Evolutionary conservation across 2,888 invertebrate species (phyloP).

Genomic region (Lissonota sp.): DNA sequence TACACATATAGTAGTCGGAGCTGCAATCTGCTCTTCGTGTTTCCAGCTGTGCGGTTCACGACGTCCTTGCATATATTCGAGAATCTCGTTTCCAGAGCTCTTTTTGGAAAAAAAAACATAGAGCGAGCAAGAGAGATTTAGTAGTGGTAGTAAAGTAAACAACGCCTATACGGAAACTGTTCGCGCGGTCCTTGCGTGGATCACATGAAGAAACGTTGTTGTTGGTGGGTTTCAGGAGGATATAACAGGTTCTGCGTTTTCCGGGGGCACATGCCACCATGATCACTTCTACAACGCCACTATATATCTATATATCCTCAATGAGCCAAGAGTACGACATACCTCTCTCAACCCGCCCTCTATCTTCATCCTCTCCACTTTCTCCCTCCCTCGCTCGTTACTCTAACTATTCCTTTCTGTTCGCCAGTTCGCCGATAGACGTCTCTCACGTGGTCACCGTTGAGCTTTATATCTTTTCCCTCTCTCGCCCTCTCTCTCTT

Average conservation of each 20-base stretch:
- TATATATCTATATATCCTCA: too few relatives aligned
- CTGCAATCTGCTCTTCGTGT: background rate
- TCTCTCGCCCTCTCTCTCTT: conserved; percentile 42
- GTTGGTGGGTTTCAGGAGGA: conserved; percentile 27
- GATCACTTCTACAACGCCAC: conserved; percentile 57
- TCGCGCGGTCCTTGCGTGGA: too few relatives aligned
- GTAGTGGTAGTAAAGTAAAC: background rate
- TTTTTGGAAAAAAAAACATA: too few relatives aligned
- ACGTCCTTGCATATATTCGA: conserved; percentile 10
- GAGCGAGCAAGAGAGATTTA: too few relatives aligned
- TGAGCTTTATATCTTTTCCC: conserved; percentile 39
- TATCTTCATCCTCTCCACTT: conserved; percentile 15
- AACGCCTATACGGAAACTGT: background rate
- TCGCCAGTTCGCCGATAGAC: conserved; percentile 10
- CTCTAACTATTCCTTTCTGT: conserved; percentile 20
- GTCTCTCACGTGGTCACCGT: conserved; percentile 24
- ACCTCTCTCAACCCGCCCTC: conserved; percentile 7
- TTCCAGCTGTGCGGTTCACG: background rate
- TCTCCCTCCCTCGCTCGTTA: conserved; percentile 12
- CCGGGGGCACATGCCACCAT: conserved; percentile 71
- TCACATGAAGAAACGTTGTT: conserved; percentile 7
- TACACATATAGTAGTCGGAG: background rate
- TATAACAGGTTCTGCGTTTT: conserved; percentile 78
- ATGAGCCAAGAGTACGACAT: conserved; percentile 66
- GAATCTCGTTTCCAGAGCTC: too few relatives aligned